phyloP scores from a whole-genome alignment of 92 coral and sea anemone species.

The Palythoa grandiflora region DNA sequence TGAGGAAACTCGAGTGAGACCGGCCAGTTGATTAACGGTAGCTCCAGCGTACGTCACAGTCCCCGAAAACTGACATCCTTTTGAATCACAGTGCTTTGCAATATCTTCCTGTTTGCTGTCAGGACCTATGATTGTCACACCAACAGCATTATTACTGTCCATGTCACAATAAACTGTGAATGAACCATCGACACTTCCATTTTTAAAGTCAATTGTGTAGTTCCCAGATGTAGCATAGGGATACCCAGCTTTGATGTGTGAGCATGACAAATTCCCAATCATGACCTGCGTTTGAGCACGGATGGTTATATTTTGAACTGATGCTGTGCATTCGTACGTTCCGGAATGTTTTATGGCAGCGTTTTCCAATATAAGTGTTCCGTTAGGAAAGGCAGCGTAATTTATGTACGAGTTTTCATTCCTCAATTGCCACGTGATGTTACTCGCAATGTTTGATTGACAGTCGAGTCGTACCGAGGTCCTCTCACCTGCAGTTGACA shows the following conservation, averaged over 20 bases:
- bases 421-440: background rate
- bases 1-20: background rate
- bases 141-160: background rate
- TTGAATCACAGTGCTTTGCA: background rate
- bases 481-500: no score
- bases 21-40: background rate
- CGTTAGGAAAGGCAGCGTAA: no score
- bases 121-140: background rate
- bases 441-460: no score
- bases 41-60: background rate
- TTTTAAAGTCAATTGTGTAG: background rate
- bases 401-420: no score
- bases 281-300: background rate
- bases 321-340: background rate
- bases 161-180: background rate
- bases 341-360: background rate
- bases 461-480: no score
- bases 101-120: background rate
- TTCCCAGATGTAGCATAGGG: background rate
- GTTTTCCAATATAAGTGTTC: no score
- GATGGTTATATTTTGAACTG: background rate
- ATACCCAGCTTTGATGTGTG: background rate
- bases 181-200: background rate
- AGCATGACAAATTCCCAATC: background rate
- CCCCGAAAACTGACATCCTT: background rate